Base-by-base conservation (phyloP, 2,113 vertebrate genomes). In the Lepidothrix coronata region DNA sequence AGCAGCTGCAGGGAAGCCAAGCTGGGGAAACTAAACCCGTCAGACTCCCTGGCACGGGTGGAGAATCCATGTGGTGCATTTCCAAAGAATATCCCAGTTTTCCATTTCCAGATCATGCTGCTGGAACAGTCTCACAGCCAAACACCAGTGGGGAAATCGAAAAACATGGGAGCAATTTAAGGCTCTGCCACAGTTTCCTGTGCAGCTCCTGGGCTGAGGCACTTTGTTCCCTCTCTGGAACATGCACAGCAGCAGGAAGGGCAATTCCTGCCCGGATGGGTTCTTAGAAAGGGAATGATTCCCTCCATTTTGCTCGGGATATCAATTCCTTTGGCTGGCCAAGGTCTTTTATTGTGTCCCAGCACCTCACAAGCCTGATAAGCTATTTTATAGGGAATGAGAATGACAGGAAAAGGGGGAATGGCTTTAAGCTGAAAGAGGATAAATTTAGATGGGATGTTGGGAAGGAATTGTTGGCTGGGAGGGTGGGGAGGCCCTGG, bases 121-220 rank as follows among this genome's bases (percentile, higher is more conserved):
- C 79, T 63, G 76, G 76, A 84, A 95, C 52, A 11, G n/a, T 14
- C 76, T 16, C 2, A 1, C 31, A 31, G 93, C 63, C 80, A 35
- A 75, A 48, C 37, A 11, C 17, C 48, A 46, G 25, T 0, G 2
- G 67, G 52, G 61, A 78, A 85, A 82, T 1, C 30, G 70, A 75
- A 74, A 94, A 92, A 70, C 33, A 77, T 92, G 93, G 68, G 65
- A 94, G 7, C 59, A 43, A 63, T 78, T 85, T 37, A 35, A 51
- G 85, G 90, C 25, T 91, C 51, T 87, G 84, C 43, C 68, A 57
- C 5, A 14, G 89, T 25, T 90, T 89, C 89, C 83, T 43, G 55
- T 35, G 43, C 72, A 65, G 79, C 33, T 79, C 46, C 81, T 37
- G 11, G 65, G 43, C 76, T 6, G 14, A 55, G 43, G 19, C 4